These are phyloP conservation scores for Reticulitermes lucifugus DNA, from an alignment of 2,888 invertebrate species.

Conservation along the genomic window DNA sequence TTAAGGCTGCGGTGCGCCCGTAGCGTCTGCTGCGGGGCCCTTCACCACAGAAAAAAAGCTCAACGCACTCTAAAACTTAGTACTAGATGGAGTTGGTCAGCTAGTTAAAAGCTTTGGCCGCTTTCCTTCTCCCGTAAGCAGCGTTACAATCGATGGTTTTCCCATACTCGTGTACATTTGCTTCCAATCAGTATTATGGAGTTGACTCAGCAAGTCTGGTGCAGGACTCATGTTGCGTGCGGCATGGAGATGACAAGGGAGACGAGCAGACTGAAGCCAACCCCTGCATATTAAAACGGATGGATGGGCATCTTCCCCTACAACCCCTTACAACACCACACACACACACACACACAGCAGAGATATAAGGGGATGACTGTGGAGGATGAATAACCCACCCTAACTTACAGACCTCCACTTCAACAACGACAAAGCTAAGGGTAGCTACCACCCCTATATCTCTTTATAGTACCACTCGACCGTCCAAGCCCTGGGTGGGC, in stretches of 20 bases:
- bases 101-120: background rate
- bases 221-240: background rate
- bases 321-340: background rate
- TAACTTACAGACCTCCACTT: conserved; percentile 16
- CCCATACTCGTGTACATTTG: background rate
- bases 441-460: conserved; percentile 22
- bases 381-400: conserved; percentile 1
- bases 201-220: background rate
- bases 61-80: no score
- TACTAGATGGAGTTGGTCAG: background rate
- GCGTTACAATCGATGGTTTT: no score
- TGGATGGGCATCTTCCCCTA: conserved; percentile 33
- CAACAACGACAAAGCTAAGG: conserved; percentile 38
- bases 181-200: background rate
- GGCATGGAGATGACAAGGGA: background rate
- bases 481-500: conserved; percentile 36
- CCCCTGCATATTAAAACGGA: conserved; percentile 41
- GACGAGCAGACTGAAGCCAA: background rate
- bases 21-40: no score
- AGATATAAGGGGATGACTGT: background rate
- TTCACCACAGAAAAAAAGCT: no score
- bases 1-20: no score
- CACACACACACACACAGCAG: background rate
- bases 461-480: conserved; percentile 30
- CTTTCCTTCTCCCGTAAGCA: no score